A percentile compares a stretch with the other conserved stretches of the same genome.
These are phyloP conservation scores for Ctenomys sociabilis DNA, from an alignment of 2,113 vertebrate genomes.

Conservation along the genomic window DNA sequence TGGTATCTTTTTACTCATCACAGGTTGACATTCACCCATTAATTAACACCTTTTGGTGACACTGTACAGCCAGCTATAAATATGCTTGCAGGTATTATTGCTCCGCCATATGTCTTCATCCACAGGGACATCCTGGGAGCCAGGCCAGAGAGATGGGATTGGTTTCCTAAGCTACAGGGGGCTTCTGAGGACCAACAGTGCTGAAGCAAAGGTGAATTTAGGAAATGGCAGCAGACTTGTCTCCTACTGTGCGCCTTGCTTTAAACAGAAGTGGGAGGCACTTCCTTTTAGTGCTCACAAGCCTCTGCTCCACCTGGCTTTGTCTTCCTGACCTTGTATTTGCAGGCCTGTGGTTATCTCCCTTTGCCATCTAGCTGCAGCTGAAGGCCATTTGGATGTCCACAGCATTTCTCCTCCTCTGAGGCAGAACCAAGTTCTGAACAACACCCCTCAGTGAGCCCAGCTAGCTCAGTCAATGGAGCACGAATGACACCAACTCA, in stretches of 20 bases:
- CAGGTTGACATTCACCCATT: neutral
- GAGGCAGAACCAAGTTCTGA: neutral
- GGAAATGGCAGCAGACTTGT: neutral
- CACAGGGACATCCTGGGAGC: neutral
- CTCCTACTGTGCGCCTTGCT: neutral
- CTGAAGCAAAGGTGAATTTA: neutral
- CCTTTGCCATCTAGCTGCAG: neutral
- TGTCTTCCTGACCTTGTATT: neutral
- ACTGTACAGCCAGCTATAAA: constrained; percentile 14
- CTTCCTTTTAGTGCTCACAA: neutral
- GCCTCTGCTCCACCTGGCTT: neutral
- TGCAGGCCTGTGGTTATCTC: neutral
- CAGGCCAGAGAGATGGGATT: neutral
- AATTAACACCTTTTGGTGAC: constrained; percentile 14
- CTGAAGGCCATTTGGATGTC: neutral
- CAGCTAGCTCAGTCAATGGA: neutral
- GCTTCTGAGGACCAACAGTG: neutral
- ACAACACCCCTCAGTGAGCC: neutral
- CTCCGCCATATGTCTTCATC: neutral
- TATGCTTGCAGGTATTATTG: neutral
- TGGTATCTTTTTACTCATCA: neutral
- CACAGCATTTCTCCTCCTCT: neutral
- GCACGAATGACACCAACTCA: neutral
- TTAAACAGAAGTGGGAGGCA: neutral
- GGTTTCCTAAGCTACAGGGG: neutral